These are phyloP conservation scores for Lepus timidus DNA, from an alignment of 2,113 vertebrate species.

Conservation along the genomic window DNA sequence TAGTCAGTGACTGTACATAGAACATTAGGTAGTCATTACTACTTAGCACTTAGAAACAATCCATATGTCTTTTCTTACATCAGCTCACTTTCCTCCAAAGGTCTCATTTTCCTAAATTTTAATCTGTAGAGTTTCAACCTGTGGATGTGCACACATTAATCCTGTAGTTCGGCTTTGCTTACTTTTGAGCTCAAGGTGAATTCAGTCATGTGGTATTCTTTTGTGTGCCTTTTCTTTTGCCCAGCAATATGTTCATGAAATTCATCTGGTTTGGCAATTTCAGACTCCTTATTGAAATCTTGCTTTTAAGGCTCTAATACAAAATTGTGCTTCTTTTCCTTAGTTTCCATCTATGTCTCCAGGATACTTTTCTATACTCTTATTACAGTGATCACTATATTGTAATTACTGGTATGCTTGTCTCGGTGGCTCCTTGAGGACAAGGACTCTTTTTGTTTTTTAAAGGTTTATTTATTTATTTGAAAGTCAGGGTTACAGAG, in stretches of 20 bases:
- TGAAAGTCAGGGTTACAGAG: too few species aligned
- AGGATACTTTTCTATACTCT: too few species aligned
- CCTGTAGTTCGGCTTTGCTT: background rate
- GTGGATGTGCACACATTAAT: background rate
- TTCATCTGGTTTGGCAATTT: too few species aligned
- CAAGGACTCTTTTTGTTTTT: too few species aligned
- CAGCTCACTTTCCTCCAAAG: background rate
- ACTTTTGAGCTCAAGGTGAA: constrained; percentile 31
- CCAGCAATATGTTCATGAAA: background rate
- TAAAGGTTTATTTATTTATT: too few species aligned
- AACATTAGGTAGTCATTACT: background rate
- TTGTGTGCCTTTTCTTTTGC: background rate
- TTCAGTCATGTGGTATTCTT: background rate
- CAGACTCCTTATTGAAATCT: too few species aligned
- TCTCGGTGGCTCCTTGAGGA: too few species aligned
- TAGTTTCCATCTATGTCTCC: too few species aligned
- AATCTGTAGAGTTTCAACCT: background rate
- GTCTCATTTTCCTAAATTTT: background rate
- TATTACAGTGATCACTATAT: too few species aligned
- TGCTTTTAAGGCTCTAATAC: too few species aligned
- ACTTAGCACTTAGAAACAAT: background rate
- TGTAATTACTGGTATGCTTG: too few species aligned
- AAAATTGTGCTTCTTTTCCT: too few species aligned
- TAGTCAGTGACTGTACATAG: background rate
- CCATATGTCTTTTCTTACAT: background rate